Base-by-base conservation (phyloP, 2,888 invertebrate genomes). In the Chrysolina oricalcia region DNA sequence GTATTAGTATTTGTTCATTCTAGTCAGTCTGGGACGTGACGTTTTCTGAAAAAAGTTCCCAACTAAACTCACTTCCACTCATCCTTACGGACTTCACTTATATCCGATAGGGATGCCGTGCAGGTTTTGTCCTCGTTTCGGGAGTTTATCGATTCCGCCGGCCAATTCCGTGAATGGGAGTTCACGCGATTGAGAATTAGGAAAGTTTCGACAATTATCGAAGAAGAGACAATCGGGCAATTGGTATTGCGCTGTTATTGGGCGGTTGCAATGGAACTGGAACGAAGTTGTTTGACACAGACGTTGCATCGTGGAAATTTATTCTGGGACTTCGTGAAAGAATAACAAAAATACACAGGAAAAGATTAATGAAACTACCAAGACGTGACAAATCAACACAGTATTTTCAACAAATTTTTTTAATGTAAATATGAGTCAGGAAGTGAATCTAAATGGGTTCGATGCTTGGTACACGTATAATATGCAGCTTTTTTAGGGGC, bases 1-100 rank as follows among this genome's bases (percentile, higher is more conserved):
- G 68, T 71, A 71, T 71, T 71, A 68, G 74, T 75, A 75, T 75
- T 75, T 75, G 74, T 71, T 71, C 72, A 75, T 75, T 75, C 75
- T 64, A 68, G 75, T 75, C 75, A 68, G 71, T 69, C 50, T 71
- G 56, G 72, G 40, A 75, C 75, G 75, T 72, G 72, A 75, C 66
- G 75, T 72, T 72, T 65, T 64, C 56, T 40, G 67, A 74, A 74
- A 75, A 69, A 75, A 75, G 70, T 75, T 75, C 46, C 46, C 43
- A 72, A 72, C 72, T 65, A 41, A 69, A 73, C 73, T 75, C 75
- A 72, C 72, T 75, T 75, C 75, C 69, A 72, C 64, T 72, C 63
- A 64, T 75, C 72, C 72, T 75, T 69, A 64, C 59, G 68, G 75
- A 72, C 75, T 71, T 71, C 68, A 75, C 75, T 75, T 75, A 72